Conservation (phyloP, 2,113 vertebrate species). For the Circaetus cinerascens region DNA sequence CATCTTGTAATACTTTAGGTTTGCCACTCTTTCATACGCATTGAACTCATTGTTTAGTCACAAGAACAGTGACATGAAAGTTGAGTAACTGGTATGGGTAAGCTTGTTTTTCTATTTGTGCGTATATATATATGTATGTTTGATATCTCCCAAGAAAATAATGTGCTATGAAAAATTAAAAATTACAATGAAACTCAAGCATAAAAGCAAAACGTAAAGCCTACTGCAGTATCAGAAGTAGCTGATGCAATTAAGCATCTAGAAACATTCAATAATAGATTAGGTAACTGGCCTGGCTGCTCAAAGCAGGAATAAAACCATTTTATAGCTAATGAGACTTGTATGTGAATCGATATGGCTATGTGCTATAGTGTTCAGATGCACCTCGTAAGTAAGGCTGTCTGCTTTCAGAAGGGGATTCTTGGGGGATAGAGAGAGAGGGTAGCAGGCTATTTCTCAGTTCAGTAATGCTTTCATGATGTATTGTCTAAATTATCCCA, state of each 20-base stretch:
- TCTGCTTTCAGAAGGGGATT: background rate
- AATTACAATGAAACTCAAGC: background rate
- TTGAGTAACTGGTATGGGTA: background rate
- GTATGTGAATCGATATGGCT: background rate
- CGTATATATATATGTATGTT: background rate
- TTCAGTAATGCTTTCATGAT: background rate
- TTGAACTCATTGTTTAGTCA: background rate
- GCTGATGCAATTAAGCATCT: background rate
- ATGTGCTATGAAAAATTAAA: background rate
- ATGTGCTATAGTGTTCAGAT: background rate
- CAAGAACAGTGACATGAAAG: background rate
- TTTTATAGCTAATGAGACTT: background rate
- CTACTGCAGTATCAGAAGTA: background rate
- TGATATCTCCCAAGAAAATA: background rate
- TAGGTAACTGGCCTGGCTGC: background rate
- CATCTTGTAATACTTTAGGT: background rate
- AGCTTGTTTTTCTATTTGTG: background rate
- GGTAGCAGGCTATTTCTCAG: background rate
- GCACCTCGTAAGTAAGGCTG: background rate
- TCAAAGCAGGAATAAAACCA: background rate
- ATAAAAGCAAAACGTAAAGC: background rate
- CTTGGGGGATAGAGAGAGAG: background rate
- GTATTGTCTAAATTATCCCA: background rate
- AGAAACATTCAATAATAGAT: background rate
- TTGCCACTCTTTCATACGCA: background rate